Base-by-base conservation (phyloP, 2,888 invertebrate genomes). In the Dione vanillae region DNA sequence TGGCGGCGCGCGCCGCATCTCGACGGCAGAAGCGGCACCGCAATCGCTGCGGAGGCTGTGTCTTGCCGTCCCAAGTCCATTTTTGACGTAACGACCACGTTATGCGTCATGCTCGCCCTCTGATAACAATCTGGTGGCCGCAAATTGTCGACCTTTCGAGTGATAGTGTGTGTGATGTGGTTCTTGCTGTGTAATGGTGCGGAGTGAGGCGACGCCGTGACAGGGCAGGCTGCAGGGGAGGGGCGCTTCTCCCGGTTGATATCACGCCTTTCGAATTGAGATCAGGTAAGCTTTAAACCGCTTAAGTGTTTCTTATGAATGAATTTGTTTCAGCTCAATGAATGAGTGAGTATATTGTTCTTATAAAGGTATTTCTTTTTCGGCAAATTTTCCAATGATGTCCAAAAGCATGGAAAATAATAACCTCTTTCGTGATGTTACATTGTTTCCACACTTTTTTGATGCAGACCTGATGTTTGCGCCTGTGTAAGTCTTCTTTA, bases 201-300 rank as follows among this genome's bases (percentile, higher is more conserved):
- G 81, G 83, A 85, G 86, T 75, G 86, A 83, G 82, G 83, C 79
- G 84, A 77, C 79, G 79, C 86, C 86, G 88, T 91, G 90, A 90
- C 86, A 78, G 83, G 81, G 73, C 78, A 78, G 59, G 77, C 80
- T 83, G 84, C 81, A 84, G 82, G 85, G 86, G 86, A 85, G 87
- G 88, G 88, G 87, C 85, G 85, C 80, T 83, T 84, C 87, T 84
- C 85, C 87, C 88, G 85, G 85, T 83, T 87, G 84, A 87, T 85
- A 78, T 74, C 87, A 92, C 92, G 92, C 92, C 92, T 82, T 92
- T 88, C 88, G 92, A 92, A 81, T 80, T 85, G 85, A 89, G 91
- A 92, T 85, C 92, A 92, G 92, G 92, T 92, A 83, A 88, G 89
- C 81, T 82, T 86, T 84, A 80, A 83, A 77, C 69, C 59, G 71